These are phyloP conservation scores for Myotis davidii DNA, from an alignment of 2,113 vertebrate genomes.

Conservation along the genomic window DNA sequence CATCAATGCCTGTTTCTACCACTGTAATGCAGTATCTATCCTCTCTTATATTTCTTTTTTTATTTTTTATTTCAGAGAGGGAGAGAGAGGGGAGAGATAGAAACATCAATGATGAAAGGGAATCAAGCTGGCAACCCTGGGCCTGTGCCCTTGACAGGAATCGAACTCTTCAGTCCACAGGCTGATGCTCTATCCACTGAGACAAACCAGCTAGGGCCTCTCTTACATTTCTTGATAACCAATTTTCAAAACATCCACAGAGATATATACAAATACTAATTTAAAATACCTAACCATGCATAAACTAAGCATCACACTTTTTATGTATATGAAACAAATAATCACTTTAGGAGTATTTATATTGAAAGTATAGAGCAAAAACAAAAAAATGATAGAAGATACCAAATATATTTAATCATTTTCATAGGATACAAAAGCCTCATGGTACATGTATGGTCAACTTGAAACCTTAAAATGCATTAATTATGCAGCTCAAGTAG, in stretches of 20 bases:
- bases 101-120: too few relatives aligned
- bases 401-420: not conserved
- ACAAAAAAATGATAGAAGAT: not conserved
- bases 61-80: too few relatives aligned
- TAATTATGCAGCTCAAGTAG: not conserved
- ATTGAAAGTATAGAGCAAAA: slow-evolving; percentile 9
- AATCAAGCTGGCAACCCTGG: too few relatives aligned
- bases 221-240: not conserved
- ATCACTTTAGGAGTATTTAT: not conserved
- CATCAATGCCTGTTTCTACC: not conserved
- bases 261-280: not conserved
- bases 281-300: not conserved
- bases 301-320: not conserved
- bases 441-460: not conserved
- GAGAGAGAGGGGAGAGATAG: too few relatives aligned
- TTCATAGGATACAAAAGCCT: slow-evolving; percentile 2
- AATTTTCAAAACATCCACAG: slow-evolving; percentile 5
- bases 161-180: too few relatives aligned
- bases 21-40: not conserved
- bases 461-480: slow-evolving; percentile 20
- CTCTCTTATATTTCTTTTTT: not conserved
- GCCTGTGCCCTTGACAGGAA: too few relatives aligned
- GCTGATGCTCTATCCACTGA: too few relatives aligned
- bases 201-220: too few relatives aligned
- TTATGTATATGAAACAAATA: slow-evolving; percentile 2